Conservation (phyloP, 2,888 invertebrate species). For the Mechanitis messenoides region DNA sequence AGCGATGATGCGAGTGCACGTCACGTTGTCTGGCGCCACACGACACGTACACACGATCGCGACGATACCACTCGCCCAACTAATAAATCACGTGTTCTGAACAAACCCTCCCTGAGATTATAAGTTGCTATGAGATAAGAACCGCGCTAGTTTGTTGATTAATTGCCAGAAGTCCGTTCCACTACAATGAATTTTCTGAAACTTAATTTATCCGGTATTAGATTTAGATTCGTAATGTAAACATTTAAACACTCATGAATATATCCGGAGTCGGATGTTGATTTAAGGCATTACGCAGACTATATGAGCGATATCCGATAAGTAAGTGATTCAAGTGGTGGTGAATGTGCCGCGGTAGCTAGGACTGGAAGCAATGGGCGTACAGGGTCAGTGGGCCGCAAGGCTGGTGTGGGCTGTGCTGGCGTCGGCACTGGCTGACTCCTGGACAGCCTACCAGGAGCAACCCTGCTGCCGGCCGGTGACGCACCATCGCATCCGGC, state of each 20-base stretch:
- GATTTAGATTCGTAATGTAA: slow-evolving; percentile 61
- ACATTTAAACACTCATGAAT: slow-evolving; percentile 62
- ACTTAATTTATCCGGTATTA: slow-evolving; percentile 53
- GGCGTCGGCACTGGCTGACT: slow-evolving; percentile 76
- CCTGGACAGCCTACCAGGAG: slow-evolving; percentile 81
- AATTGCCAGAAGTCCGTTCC: slow-evolving; percentile 57
- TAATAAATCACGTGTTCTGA: slow-evolving; percentile 63
- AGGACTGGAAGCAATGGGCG: slow-evolving; percentile 48
- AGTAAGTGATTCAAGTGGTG: slow-evolving; percentile 39
- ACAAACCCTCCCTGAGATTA: slow-evolving; percentile 63
- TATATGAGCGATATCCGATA: slow-evolving; percentile 31
- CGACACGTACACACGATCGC: slow-evolving; percentile 58
- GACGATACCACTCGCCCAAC: slow-evolving; percentile 58
- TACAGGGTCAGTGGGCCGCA: slow-evolving; percentile 50
- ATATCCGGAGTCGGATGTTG: slow-evolving; percentile 61
- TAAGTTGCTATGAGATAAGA: slow-evolving; percentile 66
- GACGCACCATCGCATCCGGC: slow-evolving; percentile 77
- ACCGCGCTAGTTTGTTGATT: slow-evolving; percentile 56
- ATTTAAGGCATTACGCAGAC: slow-evolving; percentile 43
- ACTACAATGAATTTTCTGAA: slow-evolving; percentile 51
- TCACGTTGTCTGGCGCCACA: slow-evolving; percentile 44
- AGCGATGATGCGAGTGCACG: slow-evolving; percentile 67
- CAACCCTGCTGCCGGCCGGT: slow-evolving; percentile 79
- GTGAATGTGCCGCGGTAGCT: slow-evolving; percentile 48
- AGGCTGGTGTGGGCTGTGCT: slow-evolving; percentile 56